Evolutionary conservation across 2,797 vertebrate genomes (phyloP).

Genomic region (Tangara arthus): DNA sequence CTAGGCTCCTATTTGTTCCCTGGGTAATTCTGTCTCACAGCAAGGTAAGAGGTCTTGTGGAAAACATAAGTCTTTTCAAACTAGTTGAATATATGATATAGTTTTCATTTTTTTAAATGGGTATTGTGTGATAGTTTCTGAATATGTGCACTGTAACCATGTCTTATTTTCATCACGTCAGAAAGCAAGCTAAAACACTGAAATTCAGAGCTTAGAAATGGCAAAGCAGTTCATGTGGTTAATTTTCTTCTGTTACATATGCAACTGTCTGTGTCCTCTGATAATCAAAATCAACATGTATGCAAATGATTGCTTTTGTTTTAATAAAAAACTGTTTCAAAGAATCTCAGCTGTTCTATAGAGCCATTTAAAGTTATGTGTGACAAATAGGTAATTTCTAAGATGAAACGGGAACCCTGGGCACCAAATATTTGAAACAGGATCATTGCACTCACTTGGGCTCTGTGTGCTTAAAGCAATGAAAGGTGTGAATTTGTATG

Average conservation of each 20-base stretch:
- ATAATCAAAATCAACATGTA: neutral
- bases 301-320: neutral
- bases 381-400: neutral
- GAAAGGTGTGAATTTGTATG: conserved; percentile 3
- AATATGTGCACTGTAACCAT: neutral
- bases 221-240: neutral
- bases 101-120: neutral
- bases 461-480: neutral
- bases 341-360: neutral
- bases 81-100: neutral
- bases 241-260: neutral
- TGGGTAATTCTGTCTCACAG: neutral
- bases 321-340: conserved; percentile 24
- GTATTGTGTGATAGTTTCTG: neutral
- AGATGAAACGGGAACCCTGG: neutral
- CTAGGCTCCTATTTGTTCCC: neutral
- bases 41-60: neutral
- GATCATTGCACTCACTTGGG: neutral
- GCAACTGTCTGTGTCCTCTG: neutral
- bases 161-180: neutral
- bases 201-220: neutral
- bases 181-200: neutral
- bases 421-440: neutral
- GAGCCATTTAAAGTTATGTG: neutral
- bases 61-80: neutral